These are phyloP conservation scores for Vimba vimba DNA, from an alignment of 2,113 vertebrate genomes.

Conservation along the genomic window DNA sequence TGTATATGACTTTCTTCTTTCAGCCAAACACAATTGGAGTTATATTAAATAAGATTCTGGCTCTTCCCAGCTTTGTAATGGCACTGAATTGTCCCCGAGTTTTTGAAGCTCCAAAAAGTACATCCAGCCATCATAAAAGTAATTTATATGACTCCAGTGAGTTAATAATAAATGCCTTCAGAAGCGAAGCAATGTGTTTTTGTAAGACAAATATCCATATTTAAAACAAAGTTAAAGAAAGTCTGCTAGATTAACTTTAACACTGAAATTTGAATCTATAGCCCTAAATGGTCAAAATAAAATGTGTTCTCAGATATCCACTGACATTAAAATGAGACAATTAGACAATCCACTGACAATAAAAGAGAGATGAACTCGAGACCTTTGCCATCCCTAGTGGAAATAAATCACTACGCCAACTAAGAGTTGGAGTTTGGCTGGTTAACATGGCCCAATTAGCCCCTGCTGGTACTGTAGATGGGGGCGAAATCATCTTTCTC, in stretches of 20 bases:
- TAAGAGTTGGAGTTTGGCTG: not conserved
- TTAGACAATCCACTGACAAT: too few relatives aligned
- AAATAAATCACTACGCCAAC: slow-evolving; percentile 1
- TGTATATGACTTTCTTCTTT: too few relatives aligned
- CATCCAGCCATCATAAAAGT: too few relatives aligned
- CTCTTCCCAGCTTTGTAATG: too few relatives aligned
- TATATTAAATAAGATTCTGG: too few relatives aligned
- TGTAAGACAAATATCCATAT: too few relatives aligned
- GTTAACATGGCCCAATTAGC: not conserved
- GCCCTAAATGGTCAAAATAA: not conserved
- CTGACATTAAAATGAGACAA: not conserved
- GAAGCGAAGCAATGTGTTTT: too few relatives aligned
- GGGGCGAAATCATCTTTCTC: not conserved
- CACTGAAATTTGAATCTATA: not conserved
- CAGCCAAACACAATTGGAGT: too few relatives aligned
- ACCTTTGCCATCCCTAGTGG: not conserved
- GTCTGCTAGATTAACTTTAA: not conserved
- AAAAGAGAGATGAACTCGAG: not conserved
- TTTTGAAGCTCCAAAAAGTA: too few relatives aligned
- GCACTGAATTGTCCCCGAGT: too few relatives aligned
- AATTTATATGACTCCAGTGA: too few relatives aligned
- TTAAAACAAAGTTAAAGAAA: not conserved
- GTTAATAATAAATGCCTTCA: too few relatives aligned
- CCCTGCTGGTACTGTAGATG: not conserved
- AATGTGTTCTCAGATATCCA: not conserved